Conservation (phyloP, 1,140 invertebrate species). For the Trichonephila clavata region DNA sequence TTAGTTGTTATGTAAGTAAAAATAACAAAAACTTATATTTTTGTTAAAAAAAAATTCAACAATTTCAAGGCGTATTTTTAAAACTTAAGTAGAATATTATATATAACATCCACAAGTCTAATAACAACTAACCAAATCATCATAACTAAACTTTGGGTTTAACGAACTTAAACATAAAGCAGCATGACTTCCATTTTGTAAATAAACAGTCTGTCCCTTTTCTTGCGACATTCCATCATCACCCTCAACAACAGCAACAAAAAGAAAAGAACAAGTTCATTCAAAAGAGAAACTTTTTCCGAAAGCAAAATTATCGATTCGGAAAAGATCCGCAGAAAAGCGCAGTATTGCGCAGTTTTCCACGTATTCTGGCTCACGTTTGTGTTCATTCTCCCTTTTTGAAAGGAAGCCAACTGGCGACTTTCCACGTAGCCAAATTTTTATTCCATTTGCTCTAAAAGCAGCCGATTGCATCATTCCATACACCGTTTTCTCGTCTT, state of each 20-base stretch:
- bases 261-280: constrained; percentile 25
- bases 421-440: neutral
- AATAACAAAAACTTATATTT: no score
- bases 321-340: constrained; percentile 26
- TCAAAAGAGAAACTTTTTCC: constrained; percentile 15
- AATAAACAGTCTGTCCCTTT: neutral
- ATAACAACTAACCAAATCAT: no score
- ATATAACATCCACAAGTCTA: no score
- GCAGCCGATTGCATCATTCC: neutral
- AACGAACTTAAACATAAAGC: neutral
- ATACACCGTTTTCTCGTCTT: neutral
- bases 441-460: neutral
- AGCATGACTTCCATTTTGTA: neutral
- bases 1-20: no score
- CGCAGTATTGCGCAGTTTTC: constrained; percentile 61
- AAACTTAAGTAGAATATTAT: no score
- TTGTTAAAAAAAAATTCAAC: no score
- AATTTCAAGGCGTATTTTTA: no score
- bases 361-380: neutral
- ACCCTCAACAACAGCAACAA: neutral
- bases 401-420: constrained; percentile 29
- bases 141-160: neutral
- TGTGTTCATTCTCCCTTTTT: neutral
- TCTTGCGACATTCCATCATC: neutral
- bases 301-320: constrained; percentile 38